Evolutionary conservation across 2,888 invertebrate genomes (phyloP).

Genomic region (Rhagium mordax): DNA sequence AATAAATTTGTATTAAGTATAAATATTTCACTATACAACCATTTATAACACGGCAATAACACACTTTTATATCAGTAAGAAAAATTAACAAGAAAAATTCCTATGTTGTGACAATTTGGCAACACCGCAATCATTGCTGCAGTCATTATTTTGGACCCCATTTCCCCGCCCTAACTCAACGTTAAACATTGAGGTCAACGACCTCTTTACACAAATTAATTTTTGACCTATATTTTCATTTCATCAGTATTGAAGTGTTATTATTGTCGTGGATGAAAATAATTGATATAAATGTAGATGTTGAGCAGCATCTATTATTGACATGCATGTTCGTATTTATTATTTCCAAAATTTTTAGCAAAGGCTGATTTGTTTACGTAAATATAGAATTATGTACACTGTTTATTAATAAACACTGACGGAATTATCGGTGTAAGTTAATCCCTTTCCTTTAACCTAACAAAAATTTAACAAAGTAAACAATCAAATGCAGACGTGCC

Average conservation of each 20-base stretch:
- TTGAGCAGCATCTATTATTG: not conserved
- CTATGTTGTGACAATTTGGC: slow-evolving; percentile 13
- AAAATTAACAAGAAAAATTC: not conserved
- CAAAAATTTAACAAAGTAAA: slow-evolving; percentile 3
- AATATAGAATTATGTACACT: too few relatives aligned
- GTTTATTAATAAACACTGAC: too few relatives aligned
- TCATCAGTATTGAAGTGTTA: not conserved
- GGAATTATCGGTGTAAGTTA: too few relatives aligned
- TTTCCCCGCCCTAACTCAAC: slow-evolving; percentile 31
- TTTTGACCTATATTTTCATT: slow-evolving; percentile 50
- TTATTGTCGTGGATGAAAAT: not conserved
- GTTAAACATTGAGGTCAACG: slow-evolving; percentile 45
- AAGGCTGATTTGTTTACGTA: not conserved
- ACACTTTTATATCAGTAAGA: not conserved
- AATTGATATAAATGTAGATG: not conserved
- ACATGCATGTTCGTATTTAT: too few relatives aligned
- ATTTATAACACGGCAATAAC: not conserved
- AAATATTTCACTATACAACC: not conserved
- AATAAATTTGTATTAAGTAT: not conserved
- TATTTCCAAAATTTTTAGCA: not conserved
- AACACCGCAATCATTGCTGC: slow-evolving; percentile 28
- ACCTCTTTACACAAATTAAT: slow-evolving; percentile 47
- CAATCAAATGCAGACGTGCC: not conserved
- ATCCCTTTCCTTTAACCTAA: not conserved
- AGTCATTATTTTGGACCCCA: slow-evolving; percentile 29